Evolutionary conservation across 1,140 invertebrate genomes (phyloP).

Genomic region (Belonocnema kinseyi): DNA sequence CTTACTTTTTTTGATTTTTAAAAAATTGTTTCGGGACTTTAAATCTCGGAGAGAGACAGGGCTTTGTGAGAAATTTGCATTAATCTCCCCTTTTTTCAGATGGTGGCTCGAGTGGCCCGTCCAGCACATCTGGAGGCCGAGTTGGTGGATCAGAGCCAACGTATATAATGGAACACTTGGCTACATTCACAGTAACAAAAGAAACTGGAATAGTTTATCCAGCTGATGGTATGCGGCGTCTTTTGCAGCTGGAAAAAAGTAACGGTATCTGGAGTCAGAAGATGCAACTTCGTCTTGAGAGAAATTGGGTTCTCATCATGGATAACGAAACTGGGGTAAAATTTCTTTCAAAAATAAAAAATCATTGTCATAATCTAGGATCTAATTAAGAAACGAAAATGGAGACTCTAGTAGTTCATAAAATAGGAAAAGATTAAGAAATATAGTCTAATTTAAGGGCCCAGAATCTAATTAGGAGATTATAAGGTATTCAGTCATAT

Average conservation of each 20-base stretch:
- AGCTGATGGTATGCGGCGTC: constrained; percentile 95
- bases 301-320: constrained; percentile 93
- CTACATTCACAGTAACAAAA: constrained; percentile 96
- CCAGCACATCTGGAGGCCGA: constrained; percentile 63
- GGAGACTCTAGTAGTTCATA: too few species aligned
- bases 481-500: too few species aligned
- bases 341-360: constrained; percentile 13
- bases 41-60: not conserved
- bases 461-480: too few species aligned
- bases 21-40: not conserved
- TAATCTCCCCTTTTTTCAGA: constrained; percentile 50
- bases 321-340: constrained; percentile 97
- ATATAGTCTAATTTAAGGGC: too few species aligned
- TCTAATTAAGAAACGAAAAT: too few species aligned
- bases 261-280: constrained; percentile 99
- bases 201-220: constrained; percentile 91
- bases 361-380: constrained; percentile 1
- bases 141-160: constrained; percentile 77
- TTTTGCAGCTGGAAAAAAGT: constrained; percentile 97
- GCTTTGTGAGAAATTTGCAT: not conserved
- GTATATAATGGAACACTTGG: constrained; percentile 96
- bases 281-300: constrained; percentile 93
- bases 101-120: constrained; percentile 62
- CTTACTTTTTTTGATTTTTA: not conserved
- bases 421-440: too few species aligned